Evolutionary conservation across 2,113 vertebrate species (phyloP).

Genomic region (Falco punctatus): DNA sequence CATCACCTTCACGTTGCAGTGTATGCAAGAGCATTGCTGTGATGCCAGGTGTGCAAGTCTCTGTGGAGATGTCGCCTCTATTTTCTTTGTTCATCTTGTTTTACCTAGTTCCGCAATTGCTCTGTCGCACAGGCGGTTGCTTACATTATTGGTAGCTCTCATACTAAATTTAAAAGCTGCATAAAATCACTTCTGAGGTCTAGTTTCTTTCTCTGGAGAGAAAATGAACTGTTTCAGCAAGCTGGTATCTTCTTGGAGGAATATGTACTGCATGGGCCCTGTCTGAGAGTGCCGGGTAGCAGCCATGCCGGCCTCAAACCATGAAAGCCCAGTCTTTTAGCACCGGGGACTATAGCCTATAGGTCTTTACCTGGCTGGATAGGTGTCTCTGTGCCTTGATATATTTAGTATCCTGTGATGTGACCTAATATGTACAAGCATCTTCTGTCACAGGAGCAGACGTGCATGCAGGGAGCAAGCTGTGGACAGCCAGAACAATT

Average conservation of each 20-base stretch:
- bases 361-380: neutral
- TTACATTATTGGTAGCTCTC: neutral
- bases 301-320: neutral
- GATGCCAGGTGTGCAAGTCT: neutral
- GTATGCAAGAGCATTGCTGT: rapidly evolving
- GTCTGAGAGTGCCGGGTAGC: neutral
- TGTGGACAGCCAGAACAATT: neutral
- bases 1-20: neutral
- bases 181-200: neutral
- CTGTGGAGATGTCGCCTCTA: neutral
- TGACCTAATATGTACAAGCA: neutral
- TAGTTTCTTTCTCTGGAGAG: neutral
- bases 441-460: neutral
- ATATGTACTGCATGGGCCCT: neutral
- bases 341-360: neutral
- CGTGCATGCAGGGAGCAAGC: neutral
- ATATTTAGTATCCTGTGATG: neutral
- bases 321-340: neutral
- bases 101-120: neutral
- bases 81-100: neutral
- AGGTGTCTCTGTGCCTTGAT: neutral
- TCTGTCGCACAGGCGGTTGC: neutral
- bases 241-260: neutral
- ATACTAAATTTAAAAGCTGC: neutral
- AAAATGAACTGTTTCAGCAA: neutral